Base-by-base conservation (phyloP, 1,140 invertebrate species). In the Steinernema feltiae region DNA sequence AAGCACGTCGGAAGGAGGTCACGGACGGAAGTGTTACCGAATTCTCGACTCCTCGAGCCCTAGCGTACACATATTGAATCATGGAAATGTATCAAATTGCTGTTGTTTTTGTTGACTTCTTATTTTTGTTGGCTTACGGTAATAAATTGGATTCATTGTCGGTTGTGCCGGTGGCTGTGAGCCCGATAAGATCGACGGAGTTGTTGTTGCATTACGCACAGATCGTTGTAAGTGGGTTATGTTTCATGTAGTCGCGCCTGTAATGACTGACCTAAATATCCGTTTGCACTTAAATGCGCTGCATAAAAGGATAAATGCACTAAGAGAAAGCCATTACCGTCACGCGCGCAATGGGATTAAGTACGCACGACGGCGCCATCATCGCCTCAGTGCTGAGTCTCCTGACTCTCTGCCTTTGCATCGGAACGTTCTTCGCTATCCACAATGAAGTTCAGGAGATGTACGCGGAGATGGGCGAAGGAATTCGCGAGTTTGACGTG, bases 1-100 rank as follows among this genome's bases (percentile, higher is more conserved):
- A 97, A 89, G 90, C 92, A 83, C 89, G 90, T 41, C 89, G 93
- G 77, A 91, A 91, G 70, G 88, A 90, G 76, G 90, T 98, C 35
- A 96, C 93, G 0, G 93, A 97, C 85, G 94, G 96, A 32, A 87
- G 91, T 32, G 88, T 98, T 30, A 90, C 91, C 82, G 86, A 91
- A 80, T 98, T 92, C 87, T 97, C 96, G 91, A 91, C 90, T 79
- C 91, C 93, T 69, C 88, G 95, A 82, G 91, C 92, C 85, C 88
- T 98, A 3, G 91, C 92, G 0, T 82, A 72, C 69, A 73, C 48
- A n/a, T 84, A 75, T 74, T 84, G 48, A 74, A 46, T 1, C 18
- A 74, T 2, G n/a, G n/a, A n/a, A n/a, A n/a, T n/a, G n/a, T n/a
- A n/a, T n/a, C n/a, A n/a, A n/a, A n/a, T n/a, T n/a, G n/a, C n/a